Evolutionary conservation across 92 coral and sea anemone genomes (phyloP), one percentile per base, ranked within the genome.

Genomic region (Meandrina meandrites): DNA sequence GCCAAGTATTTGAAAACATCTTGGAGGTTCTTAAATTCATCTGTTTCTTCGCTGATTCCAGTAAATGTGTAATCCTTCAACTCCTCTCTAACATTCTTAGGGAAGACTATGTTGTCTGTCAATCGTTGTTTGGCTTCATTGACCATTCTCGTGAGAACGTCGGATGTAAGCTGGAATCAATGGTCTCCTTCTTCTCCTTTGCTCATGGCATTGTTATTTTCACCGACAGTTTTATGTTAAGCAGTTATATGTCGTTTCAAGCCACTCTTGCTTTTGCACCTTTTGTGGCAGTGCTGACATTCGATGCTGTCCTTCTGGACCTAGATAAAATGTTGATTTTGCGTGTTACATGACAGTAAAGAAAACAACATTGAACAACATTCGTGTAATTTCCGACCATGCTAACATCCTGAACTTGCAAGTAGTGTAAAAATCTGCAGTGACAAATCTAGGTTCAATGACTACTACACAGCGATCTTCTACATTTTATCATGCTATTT

Each of bases 211-310:
- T 58, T 53, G 48, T 72, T 40, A 40, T 51, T 81, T 77, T 67
- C 78, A 77, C 79, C 72, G 5, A 36, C n/a, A 77, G 75, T 80
- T 56, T 83, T 78, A 64, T 90, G 93, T 70, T 90, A 90, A 14
- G 57, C 81, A 51, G 93, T 83, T 50, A 76, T 71, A 70, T 92
- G 93, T 66, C 93, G 75, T 75, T 92, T 87, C 45, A 82, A 74
- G 8, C 95, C 95, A 86, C 93, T 60, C 81, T 71, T 76, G 76
- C 88, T 90, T 73, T 92, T 92, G 89, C 88, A 92, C 31, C 84
- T 92, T 79, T 92, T 89, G 58, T 78, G n/a, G n/a, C n/a, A n/a
- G n/a, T n/a, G n/a, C n/a, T n/a, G n/a, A n/a, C n/a, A n/a, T n/a
- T n/a, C n/a, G n/a, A n/a, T n/a, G n/a, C n/a, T n/a, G n/a, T n/a